These are phyloP conservation scores for Drosophila eohydei DNA, from an alignment of 2,888 invertebrate species.

Conservation along the genomic window DNA sequence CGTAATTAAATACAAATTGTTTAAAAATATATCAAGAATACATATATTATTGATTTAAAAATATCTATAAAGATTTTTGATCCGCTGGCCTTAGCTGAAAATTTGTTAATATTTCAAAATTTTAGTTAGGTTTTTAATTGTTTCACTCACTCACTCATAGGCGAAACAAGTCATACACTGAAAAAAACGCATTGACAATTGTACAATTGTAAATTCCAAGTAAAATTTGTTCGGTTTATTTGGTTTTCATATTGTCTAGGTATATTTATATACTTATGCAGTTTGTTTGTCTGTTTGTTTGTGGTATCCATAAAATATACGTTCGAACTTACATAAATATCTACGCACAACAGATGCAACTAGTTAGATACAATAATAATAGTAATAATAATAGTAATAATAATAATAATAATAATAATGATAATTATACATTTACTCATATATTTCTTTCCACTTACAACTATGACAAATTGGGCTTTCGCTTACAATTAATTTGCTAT, in stretches of 20 bases:
- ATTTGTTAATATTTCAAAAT: not conserved
- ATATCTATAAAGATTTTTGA: no score
- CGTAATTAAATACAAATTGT: no score
- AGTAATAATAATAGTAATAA: slow-evolving; percentile 39
- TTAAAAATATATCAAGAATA: not conserved
- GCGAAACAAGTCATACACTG: not conserved
- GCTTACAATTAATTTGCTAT: slow-evolving; percentile 58
- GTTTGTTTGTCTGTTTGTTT: slow-evolving; percentile 25
- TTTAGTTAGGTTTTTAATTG: not conserved
- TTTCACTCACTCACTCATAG: not conserved
- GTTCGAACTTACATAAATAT: slow-evolving; percentile 66
- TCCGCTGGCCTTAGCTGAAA: not conserved
- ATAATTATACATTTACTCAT: slow-evolving; percentile 44
- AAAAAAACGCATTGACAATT: not conserved
- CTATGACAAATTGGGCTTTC: slow-evolving; percentile 70
- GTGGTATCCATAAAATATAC: slow-evolving; percentile 70
- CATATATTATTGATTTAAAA: not conserved
- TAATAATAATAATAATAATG: slow-evolving; percentile 32
- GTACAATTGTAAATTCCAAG: slow-evolving; percentile 28
- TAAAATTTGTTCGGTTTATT: slow-evolving; percentile 64
- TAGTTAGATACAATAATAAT: slow-evolving; percentile 55
- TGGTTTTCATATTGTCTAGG: slow-evolving; percentile 65
- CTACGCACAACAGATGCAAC: slow-evolving; percentile 78
- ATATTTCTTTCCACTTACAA: slow-evolving; percentile 59
- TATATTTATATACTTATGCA: slow-evolving; percentile 54